Evolutionary conservation across 1,140 invertebrate genomes (phyloP), one percentile per base, ranked within the genome.

Genomic region (Lanistes nyassanus): DNA sequence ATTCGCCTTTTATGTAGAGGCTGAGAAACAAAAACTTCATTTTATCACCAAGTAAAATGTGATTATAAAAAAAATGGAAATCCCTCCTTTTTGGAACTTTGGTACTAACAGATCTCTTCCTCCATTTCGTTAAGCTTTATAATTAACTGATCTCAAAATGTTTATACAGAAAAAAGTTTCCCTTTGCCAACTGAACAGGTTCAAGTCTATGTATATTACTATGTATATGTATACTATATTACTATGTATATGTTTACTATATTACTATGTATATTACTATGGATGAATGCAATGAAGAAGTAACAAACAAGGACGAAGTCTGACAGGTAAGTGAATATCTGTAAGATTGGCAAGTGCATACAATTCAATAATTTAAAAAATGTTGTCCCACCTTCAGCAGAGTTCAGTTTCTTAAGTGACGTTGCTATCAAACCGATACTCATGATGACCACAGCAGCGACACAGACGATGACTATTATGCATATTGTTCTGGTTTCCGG

Each of bases 321-420:
- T n/a, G n/a, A n/a, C n/a, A n/a, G n/a, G n/a, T n/a, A n/a, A n/a
- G n/a, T n/a, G n/a, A n/a, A n/a, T n/a, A n/a, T n/a, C n/a, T n/a
- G n/a, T n/a, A n/a, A n/a, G n/a, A n/a, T 23, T 34, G 13, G 51
- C 11, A 34, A 47, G 6, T 36, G 55, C 26, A 31, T 4, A 34
- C 16, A 47, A 29, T 13, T 62, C 42, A 29, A 11, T 34, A 53
- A 39, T 74, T 53, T 26, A 23, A 21, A 39, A 16, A 16, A 23
- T 36, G 34, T 21, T 55, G 19, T 13, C 72, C 66, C 77, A 88
- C 86, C 80, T 84, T 87, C 84, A 72, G 85, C 80, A 55, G 85
- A 86, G 3, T 79, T 77, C 29, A 87, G 73, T 72, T 86, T 87
- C 80, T 84, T 83, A 55, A 86, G 69, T 6, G 86, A 87, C 13